Base-by-base conservation (phyloP, 2,888 invertebrate species). In the Leptura quadrifasciata region DNA sequence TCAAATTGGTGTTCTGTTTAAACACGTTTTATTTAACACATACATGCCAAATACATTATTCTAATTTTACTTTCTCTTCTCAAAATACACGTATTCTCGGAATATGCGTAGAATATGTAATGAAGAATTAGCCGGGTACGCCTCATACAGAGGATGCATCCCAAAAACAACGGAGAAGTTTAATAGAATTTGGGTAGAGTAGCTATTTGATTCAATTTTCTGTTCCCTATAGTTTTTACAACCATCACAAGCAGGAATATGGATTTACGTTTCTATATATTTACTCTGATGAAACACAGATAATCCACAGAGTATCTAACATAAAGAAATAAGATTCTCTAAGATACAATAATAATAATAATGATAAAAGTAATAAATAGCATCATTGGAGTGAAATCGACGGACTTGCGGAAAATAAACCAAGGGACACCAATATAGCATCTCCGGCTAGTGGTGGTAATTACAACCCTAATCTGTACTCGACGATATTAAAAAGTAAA, bases 31-130 rank as follows among this genome's bases (percentile, higher is more conserved):
- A 65, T 65, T 52, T 65, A 65, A 20, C 65, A 18, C 64, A n/a
- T n/a, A 65, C 65, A 65, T 47, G 52, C 39, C 52, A 21, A 52
- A 47, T 8, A 47, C 15, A 65, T 47, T 65, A 47, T 60, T 63
- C 61, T 27, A 54, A 27, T 47, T 67, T 54, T 64, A 64, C 35
- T 67, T 55, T 67, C 47, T 27, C 31, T 67, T 67, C 55, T 67
- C 54, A n/a, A 21, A 9, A 47, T 20, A 39, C 65, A 52, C 52
- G 67, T 67, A 64, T 65, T 65, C 55, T 8, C 24, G 27, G 67
- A 17, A 67, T 55, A 54, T 54, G 67, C 67, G 54, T 54, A 6
- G 67, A 67, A 67, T 67, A 54, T 55, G 27, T 67, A 67, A 67
- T 67, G 67, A 55, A 27, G 55, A 67, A 67, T 67, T 67, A 67